These are phyloP conservation scores for Rhinophrynus dorsalis DNA, from an alignment of 2,797 vertebrate genomes.

Conservation along the genomic window DNA sequence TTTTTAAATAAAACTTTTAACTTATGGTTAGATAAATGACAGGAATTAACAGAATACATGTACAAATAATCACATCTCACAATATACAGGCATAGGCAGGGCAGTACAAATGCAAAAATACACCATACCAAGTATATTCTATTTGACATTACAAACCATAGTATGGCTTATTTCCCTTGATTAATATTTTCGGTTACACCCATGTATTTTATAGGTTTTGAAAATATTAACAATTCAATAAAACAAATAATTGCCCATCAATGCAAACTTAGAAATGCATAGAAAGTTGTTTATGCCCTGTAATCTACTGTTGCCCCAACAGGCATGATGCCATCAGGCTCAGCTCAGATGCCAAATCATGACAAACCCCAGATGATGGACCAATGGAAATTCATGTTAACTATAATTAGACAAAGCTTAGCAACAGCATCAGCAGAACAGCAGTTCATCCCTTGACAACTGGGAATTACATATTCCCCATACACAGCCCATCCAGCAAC, in stretches of 20 bases:
- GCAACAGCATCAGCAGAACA: conserved; percentile 4
- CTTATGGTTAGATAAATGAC: too few relatives aligned
- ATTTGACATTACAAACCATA: too few relatives aligned
- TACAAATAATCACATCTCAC: too few relatives aligned
- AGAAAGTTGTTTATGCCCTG: not conserved
- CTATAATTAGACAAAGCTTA: conserved; percentile 25
- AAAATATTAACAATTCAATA: not conserved
- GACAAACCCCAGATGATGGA: not conserved
- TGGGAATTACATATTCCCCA: conserved; percentile 5
- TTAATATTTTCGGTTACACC: too few relatives aligned
- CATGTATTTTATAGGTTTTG: too few relatives aligned
- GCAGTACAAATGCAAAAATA: too few relatives aligned
- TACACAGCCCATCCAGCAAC: conserved; percentile 9
- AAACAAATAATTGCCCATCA: not conserved
- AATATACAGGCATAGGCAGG: too few relatives aligned
- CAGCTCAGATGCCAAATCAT: too few relatives aligned
- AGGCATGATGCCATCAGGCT: not conserved
- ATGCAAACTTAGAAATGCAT: not conserved
- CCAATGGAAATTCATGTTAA: not conserved
- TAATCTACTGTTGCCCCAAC: not conserved
- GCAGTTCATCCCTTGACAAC: not conserved
- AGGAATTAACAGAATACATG: too few relatives aligned
- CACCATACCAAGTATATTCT: too few relatives aligned
- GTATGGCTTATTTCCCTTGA: too few relatives aligned
- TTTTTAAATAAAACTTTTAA: too few relatives aligned